Percentiles rank a stretch among this genome's conserved stretches.
Conservation (phyloP, 2,113 vertebrate species). For the Collichthys lucidus region DNA sequence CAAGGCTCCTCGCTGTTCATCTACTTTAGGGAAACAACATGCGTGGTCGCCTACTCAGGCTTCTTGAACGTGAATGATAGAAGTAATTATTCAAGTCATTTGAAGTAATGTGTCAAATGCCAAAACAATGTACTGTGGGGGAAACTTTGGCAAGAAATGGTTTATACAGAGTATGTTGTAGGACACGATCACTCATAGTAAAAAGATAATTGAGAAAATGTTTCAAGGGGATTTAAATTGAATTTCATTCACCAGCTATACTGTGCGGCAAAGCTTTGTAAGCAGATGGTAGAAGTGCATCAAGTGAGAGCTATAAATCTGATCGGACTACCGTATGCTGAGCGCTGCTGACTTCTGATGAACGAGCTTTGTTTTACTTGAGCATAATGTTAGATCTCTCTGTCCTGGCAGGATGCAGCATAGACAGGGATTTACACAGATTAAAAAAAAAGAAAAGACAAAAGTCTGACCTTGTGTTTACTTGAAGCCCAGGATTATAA, state of each 20-base stretch:
- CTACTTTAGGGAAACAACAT: not conserved
- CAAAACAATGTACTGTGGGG: too few species aligned
- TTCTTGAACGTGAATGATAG: not conserved
- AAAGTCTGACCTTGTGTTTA: constrained; percentile 43
- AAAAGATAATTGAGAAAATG: too few species aligned
- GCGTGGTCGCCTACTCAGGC: not conserved
- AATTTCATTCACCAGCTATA: constrained; percentile 9
- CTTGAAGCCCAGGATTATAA: constrained; percentile 15
- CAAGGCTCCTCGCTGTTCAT: not conserved
- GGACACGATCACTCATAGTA: too few species aligned
- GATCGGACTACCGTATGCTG: not conserved
- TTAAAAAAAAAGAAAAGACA: not conserved
- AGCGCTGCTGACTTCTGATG: constrained; percentile 36
- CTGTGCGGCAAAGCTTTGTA: not conserved
- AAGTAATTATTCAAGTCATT: not conserved
- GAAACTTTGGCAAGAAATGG: too few species aligned
- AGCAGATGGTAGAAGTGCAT: constrained; percentile 18
- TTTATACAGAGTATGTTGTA: too few species aligned
- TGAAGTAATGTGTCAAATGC: not conserved
- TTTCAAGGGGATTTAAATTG: not conserved
- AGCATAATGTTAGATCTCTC: constrained; percentile 1
- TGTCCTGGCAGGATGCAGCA: not conserved
- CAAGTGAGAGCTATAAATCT: constrained; percentile 20
- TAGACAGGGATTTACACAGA: not conserved
- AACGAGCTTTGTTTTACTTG: constrained; percentile 31